Evolutionary conservation across 2,888 invertebrate genomes (phyloP).

Genomic region (Laothoe populi): DNA sequence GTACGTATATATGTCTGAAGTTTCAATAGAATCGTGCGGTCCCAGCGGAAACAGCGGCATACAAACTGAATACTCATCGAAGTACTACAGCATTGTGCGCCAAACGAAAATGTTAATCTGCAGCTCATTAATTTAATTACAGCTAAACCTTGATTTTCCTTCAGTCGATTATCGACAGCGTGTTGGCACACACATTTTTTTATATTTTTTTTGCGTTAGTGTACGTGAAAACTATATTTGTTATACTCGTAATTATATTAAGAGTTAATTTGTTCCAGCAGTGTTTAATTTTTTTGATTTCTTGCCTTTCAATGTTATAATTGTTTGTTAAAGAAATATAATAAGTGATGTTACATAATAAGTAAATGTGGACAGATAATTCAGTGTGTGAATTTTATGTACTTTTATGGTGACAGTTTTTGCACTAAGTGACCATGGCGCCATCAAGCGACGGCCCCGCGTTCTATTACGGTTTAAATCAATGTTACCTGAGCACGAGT

Average conservation of each 20-base stretch:
- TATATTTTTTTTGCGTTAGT: constrained; percentile 26
- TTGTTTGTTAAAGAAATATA: constrained; percentile 30
- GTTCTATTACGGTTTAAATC: constrained; percentile 76
- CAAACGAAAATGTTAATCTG: constrained; percentile 82
- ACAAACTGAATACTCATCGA: constrained; percentile 69
- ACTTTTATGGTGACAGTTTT: constrained; percentile 88
- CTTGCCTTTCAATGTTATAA: constrained; percentile 21
- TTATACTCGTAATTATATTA: background rate
- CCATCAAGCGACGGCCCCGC: constrained; percentile 84
- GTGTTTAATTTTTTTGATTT: constrained; percentile 12
- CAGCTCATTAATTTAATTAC: constrained; percentile 71
- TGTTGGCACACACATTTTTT: constrained; percentile 58
- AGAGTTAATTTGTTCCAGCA: constrained; percentile 6
- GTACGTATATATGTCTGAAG: constrained; percentile 30
- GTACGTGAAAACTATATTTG: background rate
- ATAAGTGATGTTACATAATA: constrained; percentile 28
- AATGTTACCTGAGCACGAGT: constrained; percentile 55
- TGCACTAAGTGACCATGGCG: constrained; percentile 84
- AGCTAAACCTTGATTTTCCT: constrained; percentile 75
- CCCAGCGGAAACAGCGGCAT: constrained; percentile 66
- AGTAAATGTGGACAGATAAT: constrained; percentile 33
- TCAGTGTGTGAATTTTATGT: constrained; percentile 63
- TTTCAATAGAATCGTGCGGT: constrained; percentile 54
- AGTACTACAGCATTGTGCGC: constrained; percentile 68
- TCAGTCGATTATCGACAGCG: constrained; percentile 70